Evolutionary conservation across 2,888 invertebrate species (phyloP), one percentile per base, ranked within the genome.

Genomic region (Dorcus hopei): DNA sequence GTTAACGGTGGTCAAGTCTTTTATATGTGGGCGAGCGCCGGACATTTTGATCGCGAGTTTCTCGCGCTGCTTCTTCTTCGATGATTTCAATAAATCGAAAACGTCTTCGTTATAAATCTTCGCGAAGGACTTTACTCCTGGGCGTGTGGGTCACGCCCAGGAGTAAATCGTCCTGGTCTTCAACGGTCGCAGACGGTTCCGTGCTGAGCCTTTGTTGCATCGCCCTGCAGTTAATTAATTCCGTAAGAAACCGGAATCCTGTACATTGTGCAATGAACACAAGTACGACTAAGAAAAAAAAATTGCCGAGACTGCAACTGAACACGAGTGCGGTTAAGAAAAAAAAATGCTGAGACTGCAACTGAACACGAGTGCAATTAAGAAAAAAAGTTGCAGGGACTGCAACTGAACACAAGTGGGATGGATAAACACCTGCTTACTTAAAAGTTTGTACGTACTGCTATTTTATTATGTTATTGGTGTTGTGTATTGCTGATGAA

Each of bases 81-180:
- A 75, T 0, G 80, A 76, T 38, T 59, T 39, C 39, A 97, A 77
- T 26, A 96, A 79, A 76, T 97, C 96, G 73, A 88, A 91, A n/a
- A 95, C 85, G 1, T 84, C 82, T 72, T 96, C 96, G 74, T 96
- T 96, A 76, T 96, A 95, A 45, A 97, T 90, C 76, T 96, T 95
- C 0, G 88, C 87, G 78, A 92, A 94, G 0, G 94, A 93, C 19
- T n/a, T n/a, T n/a, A n/a, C n/a, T n/a, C n/a, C n/a, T n/a, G n/a
- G n/a, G n/a, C n/a, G n/a, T n/a, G n/a, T n/a, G n/a, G n/a, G n/a
- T n/a, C 0, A 90, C 80, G 23, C 40, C 51, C n/a, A 59, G 26
- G 16, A 48, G 40, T 3, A 55, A 47, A 11, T 45, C 54, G 14
- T 23, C 39, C 14, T 38, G 39, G 7, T 52, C 53, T 26, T 58